Conservation (phyloP, 64 coral and sea anemone genomes). For the Montipora efflorescens region DNA sequence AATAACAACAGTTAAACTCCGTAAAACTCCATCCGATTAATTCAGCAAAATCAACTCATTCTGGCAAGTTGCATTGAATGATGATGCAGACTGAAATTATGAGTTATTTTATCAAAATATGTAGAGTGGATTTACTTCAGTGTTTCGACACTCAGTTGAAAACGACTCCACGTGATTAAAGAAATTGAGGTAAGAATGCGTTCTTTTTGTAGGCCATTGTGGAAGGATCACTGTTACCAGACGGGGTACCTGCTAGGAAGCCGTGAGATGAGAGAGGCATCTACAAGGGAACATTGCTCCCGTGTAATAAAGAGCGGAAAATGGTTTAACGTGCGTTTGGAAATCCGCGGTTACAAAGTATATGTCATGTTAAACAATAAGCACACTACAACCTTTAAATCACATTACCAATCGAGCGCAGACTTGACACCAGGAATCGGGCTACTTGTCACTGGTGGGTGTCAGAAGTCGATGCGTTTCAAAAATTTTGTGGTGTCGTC, state of each 20-base stretch:
- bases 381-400: neutral
- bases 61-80: too few relatives aligned
- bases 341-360: neutral
- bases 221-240: constrained; percentile 45
- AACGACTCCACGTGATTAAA: too few relatives aligned
- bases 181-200: neutral
- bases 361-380: constrained; percentile 4
- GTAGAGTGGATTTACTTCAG: too few relatives aligned
- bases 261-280: neutral
- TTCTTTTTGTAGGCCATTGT: constrained; percentile 4
- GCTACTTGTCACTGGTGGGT: constrained; percentile 23
- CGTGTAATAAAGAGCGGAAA: constrained; percentile 2
- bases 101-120: too few relatives aligned
- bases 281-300: constrained; percentile 19
- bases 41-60: neutral
- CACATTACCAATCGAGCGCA: neutral
- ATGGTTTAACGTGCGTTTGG: constrained; percentile 47
- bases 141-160: too few relatives aligned
- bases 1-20: too few relatives aligned
- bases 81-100: too few relatives aligned
- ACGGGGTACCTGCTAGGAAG: constrained; percentile 16
- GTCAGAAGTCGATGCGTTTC: constrained; percentile 31
- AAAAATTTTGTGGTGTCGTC: neutral
- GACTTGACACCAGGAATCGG: neutral
- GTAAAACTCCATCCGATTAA: neutral